These are phyloP conservation scores for Cephonodes hylas DNA, from an alignment of 2,888 invertebrate species.

Conservation along the genomic window DNA sequence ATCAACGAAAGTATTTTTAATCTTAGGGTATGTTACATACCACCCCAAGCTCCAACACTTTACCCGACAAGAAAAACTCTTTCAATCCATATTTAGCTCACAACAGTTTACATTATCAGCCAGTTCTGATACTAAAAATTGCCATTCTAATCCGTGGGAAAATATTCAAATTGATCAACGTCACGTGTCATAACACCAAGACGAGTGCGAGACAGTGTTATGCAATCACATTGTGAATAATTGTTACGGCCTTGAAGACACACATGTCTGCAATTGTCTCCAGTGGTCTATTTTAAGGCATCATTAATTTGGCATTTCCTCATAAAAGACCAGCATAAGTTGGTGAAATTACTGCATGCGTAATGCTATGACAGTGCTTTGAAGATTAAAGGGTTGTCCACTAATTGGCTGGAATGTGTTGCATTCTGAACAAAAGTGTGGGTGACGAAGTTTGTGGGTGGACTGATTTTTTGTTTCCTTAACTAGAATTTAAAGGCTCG, in stretches of 20 bases:
- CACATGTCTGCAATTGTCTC: slow-evolving; percentile 24
- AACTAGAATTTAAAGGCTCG: neutral
- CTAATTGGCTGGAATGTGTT: neutral
- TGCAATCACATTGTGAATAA: neutral
- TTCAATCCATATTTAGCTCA: neutral
- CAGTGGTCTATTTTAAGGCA: slow-evolving; percentile 28
- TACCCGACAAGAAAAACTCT: too few relatives aligned
- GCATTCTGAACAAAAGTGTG: neutral
- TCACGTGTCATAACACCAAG: neutral
- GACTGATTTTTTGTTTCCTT: neutral
- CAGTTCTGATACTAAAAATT: too few relatives aligned
- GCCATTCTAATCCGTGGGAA: neutral
- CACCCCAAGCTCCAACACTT: too few relatives aligned
- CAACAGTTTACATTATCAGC: too few relatives aligned
- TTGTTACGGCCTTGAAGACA: slow-evolving; percentile 17
- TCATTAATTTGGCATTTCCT: slow-evolving; percentile 24
- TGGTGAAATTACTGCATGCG: neutral
- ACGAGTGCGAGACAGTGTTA: neutral
- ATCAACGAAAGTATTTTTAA: too few relatives aligned
- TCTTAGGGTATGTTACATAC: too few relatives aligned
- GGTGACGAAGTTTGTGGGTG: neutral
- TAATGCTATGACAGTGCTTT: neutral
- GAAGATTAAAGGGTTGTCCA: neutral
- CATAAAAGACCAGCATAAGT: neutral
- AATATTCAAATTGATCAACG: neutral